Conservation (phyloP, 1,140 invertebrate genomes). For the Nautilus pompilius region DNA sequence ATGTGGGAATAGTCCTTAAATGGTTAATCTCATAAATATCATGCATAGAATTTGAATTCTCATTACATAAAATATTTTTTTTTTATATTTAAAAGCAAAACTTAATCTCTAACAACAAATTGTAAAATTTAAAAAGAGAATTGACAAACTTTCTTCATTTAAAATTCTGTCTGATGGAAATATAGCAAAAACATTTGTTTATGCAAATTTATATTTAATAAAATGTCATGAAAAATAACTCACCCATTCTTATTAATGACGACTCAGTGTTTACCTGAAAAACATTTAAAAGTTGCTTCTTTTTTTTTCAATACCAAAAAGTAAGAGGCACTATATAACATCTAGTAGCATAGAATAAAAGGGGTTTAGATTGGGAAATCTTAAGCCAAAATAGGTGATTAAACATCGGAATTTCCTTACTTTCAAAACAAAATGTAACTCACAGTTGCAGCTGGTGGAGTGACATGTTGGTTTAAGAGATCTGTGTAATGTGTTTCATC, state of each 20-base stretch:
- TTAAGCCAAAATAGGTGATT: not conserved
- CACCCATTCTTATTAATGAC: slow-evolving; percentile 60
- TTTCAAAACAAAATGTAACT: too few species aligned
- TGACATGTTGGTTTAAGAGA: slow-evolving; percentile 68
- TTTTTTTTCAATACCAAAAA: not conserved
- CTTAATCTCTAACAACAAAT: too few species aligned
- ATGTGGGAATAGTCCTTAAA: too few species aligned
- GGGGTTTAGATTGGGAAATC: too few species aligned
- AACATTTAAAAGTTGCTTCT: too few species aligned
- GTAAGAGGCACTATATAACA: not conserved
- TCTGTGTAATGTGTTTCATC: slow-evolving; percentile 89
- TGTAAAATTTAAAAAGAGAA: too few species aligned
- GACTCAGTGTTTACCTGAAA: slow-evolving; percentile 53
- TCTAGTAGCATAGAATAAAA: not conserved
- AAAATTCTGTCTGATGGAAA: not conserved
- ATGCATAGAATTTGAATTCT: too few species aligned
- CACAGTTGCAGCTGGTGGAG: slow-evolving; percentile 78
- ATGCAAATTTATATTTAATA: too few species aligned
- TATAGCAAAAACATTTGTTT: not conserved
- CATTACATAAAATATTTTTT: too few species aligned
- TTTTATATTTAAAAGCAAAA: too few species aligned
- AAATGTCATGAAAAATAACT: slow-evolving; percentile 16
- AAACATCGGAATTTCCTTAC: not conserved
- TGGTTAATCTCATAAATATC: too few species aligned
- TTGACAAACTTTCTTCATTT: not conserved